Evolutionary conservation across 2,888 invertebrate species (phyloP).

Genomic region (Teleogryllus oceanicus): DNA sequence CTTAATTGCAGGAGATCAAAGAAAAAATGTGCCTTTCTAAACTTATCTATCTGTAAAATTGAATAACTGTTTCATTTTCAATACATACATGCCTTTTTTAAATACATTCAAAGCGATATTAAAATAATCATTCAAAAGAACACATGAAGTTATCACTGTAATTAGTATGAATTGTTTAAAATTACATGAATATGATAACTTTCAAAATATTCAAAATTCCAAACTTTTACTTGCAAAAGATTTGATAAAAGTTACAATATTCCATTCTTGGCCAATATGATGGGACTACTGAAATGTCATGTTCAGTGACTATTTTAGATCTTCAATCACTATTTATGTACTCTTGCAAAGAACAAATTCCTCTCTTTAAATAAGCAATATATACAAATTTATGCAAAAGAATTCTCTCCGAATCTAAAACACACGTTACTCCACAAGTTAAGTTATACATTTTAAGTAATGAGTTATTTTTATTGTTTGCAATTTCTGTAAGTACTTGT

Average conservation of each 20-base stretch:
- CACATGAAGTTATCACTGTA: not conserved
- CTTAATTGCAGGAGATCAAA: not conserved
- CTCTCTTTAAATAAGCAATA: not conserved
- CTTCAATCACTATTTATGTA: no score
- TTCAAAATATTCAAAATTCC: not conserved
- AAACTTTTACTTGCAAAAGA: not conserved
- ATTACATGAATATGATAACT: not conserved
- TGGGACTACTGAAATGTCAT: no score
- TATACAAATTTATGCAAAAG: not conserved
- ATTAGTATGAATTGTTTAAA: not conserved
- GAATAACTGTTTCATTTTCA: not conserved
- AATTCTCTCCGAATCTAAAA: not conserved
- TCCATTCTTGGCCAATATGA: no score
- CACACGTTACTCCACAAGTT: not conserved
- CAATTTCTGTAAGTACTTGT: no score
- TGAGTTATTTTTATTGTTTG: not conserved
- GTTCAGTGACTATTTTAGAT: no score
- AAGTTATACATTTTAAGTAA: slow-evolving; percentile 4
- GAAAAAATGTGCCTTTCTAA: no score
- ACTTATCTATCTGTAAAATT: no score
- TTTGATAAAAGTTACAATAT: not conserved
- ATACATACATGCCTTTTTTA: not conserved
- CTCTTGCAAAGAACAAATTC: not conserved
- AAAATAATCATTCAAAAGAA: not conserved
- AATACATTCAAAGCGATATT: not conserved